Evolutionary conservation across 2,888 invertebrate genomes (phyloP).

Genomic region (Diarsia brunnea): DNA sequence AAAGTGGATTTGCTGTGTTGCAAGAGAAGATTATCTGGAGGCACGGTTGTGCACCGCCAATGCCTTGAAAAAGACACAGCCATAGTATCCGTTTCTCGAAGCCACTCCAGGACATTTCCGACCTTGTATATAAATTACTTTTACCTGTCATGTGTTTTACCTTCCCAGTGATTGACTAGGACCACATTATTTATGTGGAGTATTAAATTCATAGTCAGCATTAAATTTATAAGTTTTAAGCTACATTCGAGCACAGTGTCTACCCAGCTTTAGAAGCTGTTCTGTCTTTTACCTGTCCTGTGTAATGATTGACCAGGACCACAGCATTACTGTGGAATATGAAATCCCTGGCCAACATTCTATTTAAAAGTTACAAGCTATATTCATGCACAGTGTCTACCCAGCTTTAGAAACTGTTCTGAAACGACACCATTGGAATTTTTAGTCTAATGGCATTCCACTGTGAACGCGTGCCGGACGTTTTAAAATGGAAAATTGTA

Average conservation of each 20-base stretch:
- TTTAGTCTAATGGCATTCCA: slow-evolving; percentile 55
- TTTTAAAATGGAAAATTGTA: slow-evolving; percentile 58
- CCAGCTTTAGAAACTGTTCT: slow-evolving; percentile 42
- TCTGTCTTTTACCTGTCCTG: neutral
- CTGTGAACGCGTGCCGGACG: slow-evolving; percentile 43
- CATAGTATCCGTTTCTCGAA: too few species aligned
- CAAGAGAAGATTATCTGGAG: neutral
- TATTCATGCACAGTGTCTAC: slow-evolving; percentile 21
- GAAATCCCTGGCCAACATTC: neutral
- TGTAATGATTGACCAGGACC: neutral
- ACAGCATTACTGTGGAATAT: neutral
- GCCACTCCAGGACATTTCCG: too few species aligned
- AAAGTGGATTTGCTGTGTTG: neutral
- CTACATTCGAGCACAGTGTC: too few species aligned
- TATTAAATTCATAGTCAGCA: too few species aligned
- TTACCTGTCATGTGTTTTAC: too few species aligned
- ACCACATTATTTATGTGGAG: too few species aligned
- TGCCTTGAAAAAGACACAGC: too few species aligned
- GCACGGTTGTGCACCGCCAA: too few species aligned
- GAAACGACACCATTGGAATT: slow-evolving; percentile 61
- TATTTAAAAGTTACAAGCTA: neutral
- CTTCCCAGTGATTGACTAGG: too few species aligned
- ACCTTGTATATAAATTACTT: too few species aligned
- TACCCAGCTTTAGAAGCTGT: too few species aligned
- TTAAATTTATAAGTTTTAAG: too few species aligned